phyloP scores from a whole-genome alignment of 2,113 vertebrate species.

The Dascyllus trimaculatus region DNA sequence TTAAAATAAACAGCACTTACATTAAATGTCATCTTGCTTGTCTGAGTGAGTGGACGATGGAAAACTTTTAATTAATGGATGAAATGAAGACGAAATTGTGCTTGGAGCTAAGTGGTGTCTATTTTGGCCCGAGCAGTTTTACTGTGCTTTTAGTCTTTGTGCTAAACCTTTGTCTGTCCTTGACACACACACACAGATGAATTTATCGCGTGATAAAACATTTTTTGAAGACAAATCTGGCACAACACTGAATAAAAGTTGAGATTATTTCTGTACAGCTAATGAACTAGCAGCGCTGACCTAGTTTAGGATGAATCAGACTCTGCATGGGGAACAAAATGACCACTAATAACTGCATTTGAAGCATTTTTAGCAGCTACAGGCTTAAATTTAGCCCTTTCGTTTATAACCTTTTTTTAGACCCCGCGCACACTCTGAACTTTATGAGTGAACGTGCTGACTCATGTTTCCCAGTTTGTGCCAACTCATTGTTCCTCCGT shows the following conservation, averaged over 20 bases:
- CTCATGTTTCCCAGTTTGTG: constrained; percentile 70
- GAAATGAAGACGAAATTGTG: too few relatives aligned
- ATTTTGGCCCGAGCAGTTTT: neutral
- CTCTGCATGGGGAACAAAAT: constrained; percentile 33
- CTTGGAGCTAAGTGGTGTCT: too few relatives aligned
- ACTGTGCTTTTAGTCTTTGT: too few relatives aligned
- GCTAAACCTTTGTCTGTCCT: too few relatives aligned
- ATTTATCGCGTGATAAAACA: too few relatives aligned
- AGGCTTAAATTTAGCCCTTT: constrained; percentile 51
- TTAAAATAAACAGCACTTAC: constrained; percentile 9
- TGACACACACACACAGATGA: neutral
- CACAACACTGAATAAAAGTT: too few relatives aligned
- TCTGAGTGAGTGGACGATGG: neutral
- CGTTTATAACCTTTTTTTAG: constrained; percentile 25
- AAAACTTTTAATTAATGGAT: too few relatives aligned
- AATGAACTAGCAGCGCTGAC: constrained; percentile 21
- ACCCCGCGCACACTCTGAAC: constrained; percentile 23
- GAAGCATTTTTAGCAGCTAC: constrained; percentile 41
- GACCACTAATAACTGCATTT: constrained; percentile 68
- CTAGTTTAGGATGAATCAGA: neutral
- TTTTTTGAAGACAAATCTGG: neutral
- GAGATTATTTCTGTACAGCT: neutral
- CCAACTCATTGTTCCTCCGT: constrained; percentile 73
- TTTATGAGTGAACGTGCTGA: constrained; percentile 57
- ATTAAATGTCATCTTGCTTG: constrained; percentile 1